Conservation (phyloP, 2,888 invertebrate species). For the Selenia dentaria region DNA sequence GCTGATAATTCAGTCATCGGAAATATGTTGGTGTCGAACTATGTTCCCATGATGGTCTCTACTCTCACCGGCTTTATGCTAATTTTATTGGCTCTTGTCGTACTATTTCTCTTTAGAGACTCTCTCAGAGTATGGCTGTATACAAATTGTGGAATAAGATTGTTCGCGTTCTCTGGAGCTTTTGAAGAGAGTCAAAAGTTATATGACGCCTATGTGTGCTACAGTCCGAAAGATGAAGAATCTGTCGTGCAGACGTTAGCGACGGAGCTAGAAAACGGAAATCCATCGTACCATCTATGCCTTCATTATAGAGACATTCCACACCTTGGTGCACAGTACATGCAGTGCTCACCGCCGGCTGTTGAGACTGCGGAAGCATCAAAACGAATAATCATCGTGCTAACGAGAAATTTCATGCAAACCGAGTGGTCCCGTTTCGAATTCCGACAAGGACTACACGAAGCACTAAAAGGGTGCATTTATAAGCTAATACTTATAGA, state of each 20-base stretch:
- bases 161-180: constrained; percentile 89
- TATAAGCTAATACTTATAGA: constrained; percentile 95
- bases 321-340: constrained; percentile 87
- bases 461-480: constrained; percentile 92
- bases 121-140: constrained; percentile 94
- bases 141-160: constrained; percentile 93
- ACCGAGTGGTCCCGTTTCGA: constrained; percentile 97
- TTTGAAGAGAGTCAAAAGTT: constrained; percentile 93
- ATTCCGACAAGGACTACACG: constrained; percentile 95
- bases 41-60: constrained; percentile 93
- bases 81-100: constrained; percentile 89
- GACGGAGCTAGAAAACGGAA: constrained; percentile 93
- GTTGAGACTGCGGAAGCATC: constrained; percentile 95
- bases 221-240: constrained; percentile 96
- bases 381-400: constrained; percentile 92
- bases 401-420: constrained; percentile 95
- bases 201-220: constrained; percentile 97
- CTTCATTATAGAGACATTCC: constrained; percentile 95
- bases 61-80: constrained; percentile 91
- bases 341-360: constrained; percentile 90
- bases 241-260: constrained; percentile 94
- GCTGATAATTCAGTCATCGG: constrained; percentile 93
- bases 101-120: constrained; percentile 94
- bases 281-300: constrained; percentile 92
- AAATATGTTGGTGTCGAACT: constrained; percentile 92